Conservation (phyloP, 2,113 vertebrate species). For the Menura novaehollandiae region DNA sequence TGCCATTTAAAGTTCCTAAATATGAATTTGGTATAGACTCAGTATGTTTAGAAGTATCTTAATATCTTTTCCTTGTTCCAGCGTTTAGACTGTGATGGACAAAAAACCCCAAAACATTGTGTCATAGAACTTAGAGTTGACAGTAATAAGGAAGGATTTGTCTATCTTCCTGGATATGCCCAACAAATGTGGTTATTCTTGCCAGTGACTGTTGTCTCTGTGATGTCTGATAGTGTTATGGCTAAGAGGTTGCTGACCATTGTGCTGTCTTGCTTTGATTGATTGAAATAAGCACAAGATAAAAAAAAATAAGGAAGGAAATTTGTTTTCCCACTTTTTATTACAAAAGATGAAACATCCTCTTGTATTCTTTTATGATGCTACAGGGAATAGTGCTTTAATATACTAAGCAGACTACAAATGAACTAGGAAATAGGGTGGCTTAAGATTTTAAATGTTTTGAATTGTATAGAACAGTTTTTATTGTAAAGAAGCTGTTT, state of each 20-base stretch:
- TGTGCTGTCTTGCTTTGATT: not conserved
- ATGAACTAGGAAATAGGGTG: not conserved
- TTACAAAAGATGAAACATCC: not conserved
- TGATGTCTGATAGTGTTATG: not conserved
- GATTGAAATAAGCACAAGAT: not conserved
- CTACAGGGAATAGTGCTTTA: not conserved
- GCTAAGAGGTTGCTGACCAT: not conserved
- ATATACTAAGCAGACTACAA: not conserved
- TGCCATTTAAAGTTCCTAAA: not conserved
- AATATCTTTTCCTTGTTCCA: not conserved
- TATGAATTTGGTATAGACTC: too few relatives aligned
- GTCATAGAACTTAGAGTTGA: not conserved
- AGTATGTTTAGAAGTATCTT: not conserved
- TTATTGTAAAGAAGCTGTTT: not conserved
- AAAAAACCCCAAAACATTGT: accelerated
- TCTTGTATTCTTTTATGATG: not conserved
- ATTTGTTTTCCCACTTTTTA: not conserved
- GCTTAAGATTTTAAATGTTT: not conserved
- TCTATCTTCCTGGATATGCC: not conserved
- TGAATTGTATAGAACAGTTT: not conserved
- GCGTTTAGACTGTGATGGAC: not conserved
- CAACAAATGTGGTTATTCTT: not conserved
- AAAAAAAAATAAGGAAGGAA: not conserved
- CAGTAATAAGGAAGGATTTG: not conserved
- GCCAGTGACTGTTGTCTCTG: not conserved